Base-by-base conservation (phyloP, 1,140 invertebrate genomes). In the Zaprionus taronus region DNA sequence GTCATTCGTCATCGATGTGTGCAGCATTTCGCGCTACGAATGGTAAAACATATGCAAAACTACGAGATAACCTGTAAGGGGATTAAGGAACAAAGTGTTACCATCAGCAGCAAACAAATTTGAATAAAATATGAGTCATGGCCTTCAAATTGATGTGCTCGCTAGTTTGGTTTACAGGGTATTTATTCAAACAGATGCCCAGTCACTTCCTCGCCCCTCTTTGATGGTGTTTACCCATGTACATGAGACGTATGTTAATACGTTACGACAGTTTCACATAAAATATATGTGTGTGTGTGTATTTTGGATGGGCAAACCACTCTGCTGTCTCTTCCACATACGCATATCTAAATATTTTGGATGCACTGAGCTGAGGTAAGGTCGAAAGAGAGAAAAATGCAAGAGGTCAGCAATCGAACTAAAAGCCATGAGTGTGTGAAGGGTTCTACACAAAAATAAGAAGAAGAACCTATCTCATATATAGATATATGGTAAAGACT, bases 1-100 rank as follows among this genome's bases (percentile, higher is more conserved):
- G 75, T 55, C 84, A 89, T 87, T 84, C 85, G 85, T 89, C 83
- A 87, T 79, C 78, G 81, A 81, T 81, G 78, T 78, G 81, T 84
- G 84, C 71, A 87, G 76, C 79, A 84, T 81, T 84, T 84, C 83
- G 81, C 74, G 68, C 84, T 69, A 36, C 38, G 38, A 61, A 63
- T 28, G 22, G 67, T 15, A 38, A 53, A 56, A 68, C 34, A 49
- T 22, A 12, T 44, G 34, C 17, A 17, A 14, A 47, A n/a, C 22
- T 20, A 53, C 4, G 5, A 28, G 58, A 53, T 70, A 70, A 31
- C 31, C 67, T 53, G 14, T 60, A 34, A 11, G 31, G 9, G 2
- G 31, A 34, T 9, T 11, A 34, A 11, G 3, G 9, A 34, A 34
- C 31, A 34, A 34, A 34, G 9, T 34, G 31, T 11, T 34, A 34